Evolutionary conservation across 2,113 vertebrate genomes (phyloP).

Genomic region (Lota lota): DNA sequence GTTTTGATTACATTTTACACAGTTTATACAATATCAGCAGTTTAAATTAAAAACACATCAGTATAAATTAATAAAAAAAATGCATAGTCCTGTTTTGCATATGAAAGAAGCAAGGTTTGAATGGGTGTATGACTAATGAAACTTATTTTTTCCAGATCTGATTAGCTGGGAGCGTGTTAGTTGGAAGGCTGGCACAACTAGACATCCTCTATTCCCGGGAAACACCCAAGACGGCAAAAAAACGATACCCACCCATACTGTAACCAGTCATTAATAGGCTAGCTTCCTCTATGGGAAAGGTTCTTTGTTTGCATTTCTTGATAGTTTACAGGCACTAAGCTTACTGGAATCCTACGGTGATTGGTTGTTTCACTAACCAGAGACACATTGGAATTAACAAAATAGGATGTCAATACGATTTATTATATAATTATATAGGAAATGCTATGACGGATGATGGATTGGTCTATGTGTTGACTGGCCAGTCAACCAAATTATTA

Average conservation of each 20-base stretch:
- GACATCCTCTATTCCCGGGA: background rate
- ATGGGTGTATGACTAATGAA: too few species aligned
- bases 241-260: slow-evolving; percentile 40
- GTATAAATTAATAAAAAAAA: too few species aligned
- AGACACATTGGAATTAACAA: slow-evolving; percentile 37
- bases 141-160: slow-evolving; percentile 8
- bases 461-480: background rate
- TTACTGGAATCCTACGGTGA: slow-evolving; percentile 38
- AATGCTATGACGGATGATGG: too few species aligned
- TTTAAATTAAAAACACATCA: too few species aligned
- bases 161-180: slow-evolving; percentile 41
- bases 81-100: too few species aligned
- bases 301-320: slow-evolving; percentile 58
- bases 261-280: slow-evolving; percentile 59
- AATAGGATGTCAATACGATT: background rate
- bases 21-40: too few species aligned
- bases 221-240: slow-evolving; percentile 45
- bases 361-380: slow-evolving; percentile 48
- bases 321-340: slow-evolving; percentile 66
- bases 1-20: too few species aligned
- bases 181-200: slow-evolving; percentile 29
- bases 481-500: background rate
- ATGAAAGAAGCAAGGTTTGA: too few species aligned
- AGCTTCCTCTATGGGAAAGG: slow-evolving; percentile 47
- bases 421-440: background rate